These are phyloP conservation scores for Delichon dasypus DNA, from an alignment of 2,797 vertebrate genomes.

Conservation along the genomic window DNA sequence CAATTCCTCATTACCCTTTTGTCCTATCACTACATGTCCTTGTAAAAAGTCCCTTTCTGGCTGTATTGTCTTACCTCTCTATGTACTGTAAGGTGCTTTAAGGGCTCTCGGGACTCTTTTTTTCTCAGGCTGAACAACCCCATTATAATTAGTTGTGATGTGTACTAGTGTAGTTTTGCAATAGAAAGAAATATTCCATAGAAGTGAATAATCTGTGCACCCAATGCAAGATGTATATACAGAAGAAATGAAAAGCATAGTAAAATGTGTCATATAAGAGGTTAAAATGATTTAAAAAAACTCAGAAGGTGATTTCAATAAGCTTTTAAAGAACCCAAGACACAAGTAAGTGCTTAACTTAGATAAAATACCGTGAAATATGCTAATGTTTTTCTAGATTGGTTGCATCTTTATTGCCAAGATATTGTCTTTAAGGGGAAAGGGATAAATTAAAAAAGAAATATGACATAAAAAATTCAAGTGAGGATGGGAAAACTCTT, in stretches of 20 bases:
- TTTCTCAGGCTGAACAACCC: not conserved
- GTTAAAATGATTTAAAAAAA: not conserved
- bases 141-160: not conserved
- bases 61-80: not conserved
- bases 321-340: not conserved
- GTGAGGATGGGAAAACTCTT: not conserved
- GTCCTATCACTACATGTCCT: too few relatives aligned
- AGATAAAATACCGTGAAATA: not conserved
- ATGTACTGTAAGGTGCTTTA: too few relatives aligned
- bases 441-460: not conserved
- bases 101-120: not conserved
- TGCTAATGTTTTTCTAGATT: not conserved
- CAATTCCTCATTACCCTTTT: not conserved
- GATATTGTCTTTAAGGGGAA: not conserved
- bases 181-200: not conserved
- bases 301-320: not conserved
- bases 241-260: not conserved
- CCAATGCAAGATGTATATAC: fast-evolving
- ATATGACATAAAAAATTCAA: not conserved
- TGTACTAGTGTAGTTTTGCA: not conserved
- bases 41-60: not conserved
- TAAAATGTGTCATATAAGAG: not conserved
- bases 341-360: not conserved
- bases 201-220: not conserved
- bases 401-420: not conserved